phyloP scores from a whole-genome alignment of 2,888 invertebrate genomes.

The Caenorhabditis macrosperma region DNA sequence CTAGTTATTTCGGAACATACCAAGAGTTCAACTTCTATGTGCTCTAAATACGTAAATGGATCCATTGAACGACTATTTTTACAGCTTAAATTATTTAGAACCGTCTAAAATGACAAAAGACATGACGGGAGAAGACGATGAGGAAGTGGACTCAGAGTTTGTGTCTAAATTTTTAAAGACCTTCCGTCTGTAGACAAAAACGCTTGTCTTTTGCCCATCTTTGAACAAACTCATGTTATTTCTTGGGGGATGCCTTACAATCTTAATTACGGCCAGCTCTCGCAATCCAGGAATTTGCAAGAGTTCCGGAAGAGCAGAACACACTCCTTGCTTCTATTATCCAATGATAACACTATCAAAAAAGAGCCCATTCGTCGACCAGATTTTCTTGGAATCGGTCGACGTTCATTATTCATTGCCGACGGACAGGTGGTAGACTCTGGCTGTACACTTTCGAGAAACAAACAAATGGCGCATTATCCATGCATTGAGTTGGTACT shows the following conservation, averaged over 20 bases:
- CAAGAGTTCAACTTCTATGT: too few relatives aligned
- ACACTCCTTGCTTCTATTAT: conserved; percentile 9
- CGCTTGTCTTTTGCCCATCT: neutral
- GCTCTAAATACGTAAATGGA: too few relatives aligned
- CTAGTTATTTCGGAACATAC: too few relatives aligned
- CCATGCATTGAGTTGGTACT: conserved; percentile 11
- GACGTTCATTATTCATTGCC: conserved; percentile 6
- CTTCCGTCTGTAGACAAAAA: conserved; percentile 21
- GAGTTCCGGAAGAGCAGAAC: neutral
- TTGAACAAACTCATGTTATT: neutral
- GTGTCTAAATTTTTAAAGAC: conserved; percentile 38
- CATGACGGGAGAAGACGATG: conserved; percentile 6
- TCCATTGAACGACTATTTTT: neutral
- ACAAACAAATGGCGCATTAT: conserved; percentile 19
- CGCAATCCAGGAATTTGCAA: too few relatives aligned
- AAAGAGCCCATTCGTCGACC: too few relatives aligned
- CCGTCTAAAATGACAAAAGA: conserved; percentile 13
- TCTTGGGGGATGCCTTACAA: conserved; percentile 13
- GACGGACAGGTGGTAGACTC: neutral
- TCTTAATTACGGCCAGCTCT: conserved; percentile 7
- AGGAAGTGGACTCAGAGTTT: conserved; percentile 36
- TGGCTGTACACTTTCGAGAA: conserved; percentile 2
- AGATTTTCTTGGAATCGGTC: neutral
- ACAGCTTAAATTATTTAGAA: conserved; percentile 7
- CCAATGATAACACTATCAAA: too few relatives aligned